Base-by-base conservation (phyloP, 2,797 vertebrate species). In the Sardinella longiceps region DNA sequence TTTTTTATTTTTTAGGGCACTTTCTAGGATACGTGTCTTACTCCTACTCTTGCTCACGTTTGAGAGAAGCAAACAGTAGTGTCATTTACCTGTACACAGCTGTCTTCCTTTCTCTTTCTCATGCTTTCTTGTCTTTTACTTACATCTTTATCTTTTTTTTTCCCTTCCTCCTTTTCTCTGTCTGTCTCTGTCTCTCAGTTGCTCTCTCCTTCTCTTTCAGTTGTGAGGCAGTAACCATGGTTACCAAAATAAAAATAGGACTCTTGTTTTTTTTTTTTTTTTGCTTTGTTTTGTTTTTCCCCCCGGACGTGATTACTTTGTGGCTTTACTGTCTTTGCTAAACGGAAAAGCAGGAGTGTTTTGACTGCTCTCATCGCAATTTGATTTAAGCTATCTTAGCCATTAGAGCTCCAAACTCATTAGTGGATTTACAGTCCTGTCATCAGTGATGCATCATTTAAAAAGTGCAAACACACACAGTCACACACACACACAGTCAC, bases 231-330 rank as follows among this genome's bases (percentile, higher is more conserved):
- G 87, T 90, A 81, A 85, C 88, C 89, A 90, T 91, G 89, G 90
- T 89, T 88, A 90, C 89, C 81, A 28, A 81, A n/a, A 85, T 88
- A 74, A 56, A 88, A 91, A 87, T 88, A 88, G 86, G 60, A 53
- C 77, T 23, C 6, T 20, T 77, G 18, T 37, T 18, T 83, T 81
- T 85, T 81, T 84, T 84, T 81, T 81, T 39, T 66, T 84, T n/a
- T n/a, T n/a, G n/a, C n/a, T n/a, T n/a, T n/a, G n/a, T n/a, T n/a
- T n/a, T n/a, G n/a, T n/a, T n/a, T n/a, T n/a, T n/a, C n/a, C n/a
- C n/a, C n/a, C 50, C 60, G 85, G 84, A 86, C 85, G 83, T 86
- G 84, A 85, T 88, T 87, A 83, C 86, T 53, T 66, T 74, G 80
- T 77, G 37, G 70, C 70, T 23, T 77, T 77, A 43, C 5, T 77